These are phyloP conservation scores for Acanthochromis polyacanthus DNA, from an alignment of 2,113 vertebrate genomes.

Conservation along the genomic window DNA sequence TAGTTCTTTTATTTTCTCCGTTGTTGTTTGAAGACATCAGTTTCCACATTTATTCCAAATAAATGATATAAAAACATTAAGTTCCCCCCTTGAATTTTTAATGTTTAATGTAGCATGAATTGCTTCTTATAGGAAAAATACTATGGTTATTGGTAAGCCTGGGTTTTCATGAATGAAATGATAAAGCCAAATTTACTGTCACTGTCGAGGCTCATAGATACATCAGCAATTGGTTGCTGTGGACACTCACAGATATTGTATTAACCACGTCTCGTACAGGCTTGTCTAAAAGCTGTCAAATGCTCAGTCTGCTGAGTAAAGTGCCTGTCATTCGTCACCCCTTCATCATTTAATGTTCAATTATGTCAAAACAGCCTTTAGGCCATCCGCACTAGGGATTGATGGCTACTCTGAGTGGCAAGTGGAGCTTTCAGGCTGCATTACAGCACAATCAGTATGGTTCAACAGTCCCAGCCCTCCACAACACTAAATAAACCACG, in stretches of 20 bases:
- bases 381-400: constrained; percentile 70
- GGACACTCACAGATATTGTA: constrained; percentile 40
- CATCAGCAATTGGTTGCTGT: constrained; percentile 24
- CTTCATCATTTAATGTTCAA: constrained; percentile 79
- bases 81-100: not conserved
- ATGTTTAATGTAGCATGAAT: not conserved
- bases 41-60: not conserved
- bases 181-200: constrained; percentile 30
- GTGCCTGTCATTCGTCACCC: constrained; percentile 72
- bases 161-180: constrained; percentile 27
- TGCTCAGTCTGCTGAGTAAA: constrained; percentile 58
- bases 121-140: constrained; percentile 3
- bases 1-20: constrained; percentile 13
- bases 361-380: constrained; percentile 79
- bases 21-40: constrained; percentile 18
- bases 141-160: constrained; percentile 6
- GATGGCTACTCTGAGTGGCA: constrained; percentile 65
- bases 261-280: constrained; percentile 43
- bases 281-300: constrained; percentile 68
- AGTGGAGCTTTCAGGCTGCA: constrained; percentile 69
- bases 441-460: constrained; percentile 71
- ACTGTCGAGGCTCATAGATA: constrained; percentile 4
- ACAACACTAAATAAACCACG: constrained; percentile 63
- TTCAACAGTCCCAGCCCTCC: constrained; percentile 52
- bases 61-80: not conserved